Conservation (phyloP, 2,797 vertebrate species). For the Rachycentron canadum region DNA sequence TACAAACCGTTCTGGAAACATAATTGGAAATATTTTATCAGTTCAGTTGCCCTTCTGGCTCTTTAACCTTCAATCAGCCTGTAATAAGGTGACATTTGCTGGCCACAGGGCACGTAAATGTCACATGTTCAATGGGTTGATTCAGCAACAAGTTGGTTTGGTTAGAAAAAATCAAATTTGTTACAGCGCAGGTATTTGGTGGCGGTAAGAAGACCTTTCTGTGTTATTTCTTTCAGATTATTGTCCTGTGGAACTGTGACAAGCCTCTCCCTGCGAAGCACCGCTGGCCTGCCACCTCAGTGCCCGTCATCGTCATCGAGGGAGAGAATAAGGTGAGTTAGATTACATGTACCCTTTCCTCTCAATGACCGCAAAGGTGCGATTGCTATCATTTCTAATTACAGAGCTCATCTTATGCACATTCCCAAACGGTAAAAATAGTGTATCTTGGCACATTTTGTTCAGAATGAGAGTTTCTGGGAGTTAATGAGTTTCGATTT, state of each 20-base stretch:
- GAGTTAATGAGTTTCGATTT: constrained; percentile 76
- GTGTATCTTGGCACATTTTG: constrained; percentile 42
- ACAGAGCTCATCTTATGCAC: constrained; percentile 8
- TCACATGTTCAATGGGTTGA: constrained; percentile 39
- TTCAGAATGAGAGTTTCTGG: constrained; percentile 35
- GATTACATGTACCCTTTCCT: constrained; percentile 51
- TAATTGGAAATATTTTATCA: constrained; percentile 60
- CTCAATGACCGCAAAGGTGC: constrained; percentile 4
- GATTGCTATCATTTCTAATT: constrained; percentile 42
- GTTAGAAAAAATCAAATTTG: constrained; percentile 24
- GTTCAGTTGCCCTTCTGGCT: constrained; percentile 44
- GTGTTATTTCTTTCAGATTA: constrained; percentile 80
- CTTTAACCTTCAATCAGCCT: constrained; percentile 52
- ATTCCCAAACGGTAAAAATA: constrained; percentile 31
- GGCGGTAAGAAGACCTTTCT: not conserved
- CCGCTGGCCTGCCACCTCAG: constrained; percentile 95
- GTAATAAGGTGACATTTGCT: constrained; percentile 69
- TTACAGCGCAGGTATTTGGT: not conserved
- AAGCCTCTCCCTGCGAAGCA: constrained; percentile 97
- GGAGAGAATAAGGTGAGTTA: constrained; percentile 98
- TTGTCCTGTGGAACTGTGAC: constrained; percentile 98
- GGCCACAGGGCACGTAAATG: constrained; percentile 57
- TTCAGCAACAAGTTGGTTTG: constrained; percentile 28
- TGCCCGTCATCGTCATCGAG: constrained; percentile 97
- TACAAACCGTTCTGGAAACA: not conserved